Percentiles rank a stretch among this genome's conserved stretches.
Conservation (phyloP, 1,140 invertebrate species). For the Pachyrhynchus sulphureomaculatus region DNA sequence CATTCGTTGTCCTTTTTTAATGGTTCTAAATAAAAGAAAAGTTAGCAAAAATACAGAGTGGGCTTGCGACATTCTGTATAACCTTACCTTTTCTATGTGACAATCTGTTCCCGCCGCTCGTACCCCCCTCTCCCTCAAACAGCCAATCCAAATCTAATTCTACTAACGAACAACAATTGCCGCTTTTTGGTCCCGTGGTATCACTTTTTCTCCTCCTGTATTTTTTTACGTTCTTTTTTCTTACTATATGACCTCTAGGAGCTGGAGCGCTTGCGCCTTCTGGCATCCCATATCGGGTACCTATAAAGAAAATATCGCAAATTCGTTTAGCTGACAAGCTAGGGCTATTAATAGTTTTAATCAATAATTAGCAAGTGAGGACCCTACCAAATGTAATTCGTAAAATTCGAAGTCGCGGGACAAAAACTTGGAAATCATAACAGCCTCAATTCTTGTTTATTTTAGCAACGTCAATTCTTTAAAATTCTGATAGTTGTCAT, state of each 20-base stretch:
- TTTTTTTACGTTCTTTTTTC: constrained; percentile 39
- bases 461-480: too few relatives aligned
- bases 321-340: too few relatives aligned
- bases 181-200: constrained; percentile 26
- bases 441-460: too few relatives aligned
- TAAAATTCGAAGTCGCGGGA: too few relatives aligned
- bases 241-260: constrained; percentile 14
- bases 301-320: too few relatives aligned
- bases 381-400: too few relatives aligned
- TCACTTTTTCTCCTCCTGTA: constrained; percentile 32
- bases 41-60: too few relatives aligned
- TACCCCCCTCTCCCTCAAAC: constrained; percentile 45
- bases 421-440: too few relatives aligned
- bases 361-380: too few relatives aligned
- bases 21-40: constrained; percentile 32
- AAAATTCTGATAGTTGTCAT: too few relatives aligned
- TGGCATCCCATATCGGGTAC: background rate
- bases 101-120: constrained; percentile 24
- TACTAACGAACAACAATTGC: constrained; percentile 44
- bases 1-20: constrained; percentile 57
- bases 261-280: background rate
- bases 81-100: constrained; percentile 44
- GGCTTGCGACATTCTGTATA: too few relatives aligned
- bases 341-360: too few relatives aligned
- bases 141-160: constrained; percentile 50